Base-by-base conservation (phyloP, 2,888 invertebrate genomes). In the Acronicta leporina region DNA sequence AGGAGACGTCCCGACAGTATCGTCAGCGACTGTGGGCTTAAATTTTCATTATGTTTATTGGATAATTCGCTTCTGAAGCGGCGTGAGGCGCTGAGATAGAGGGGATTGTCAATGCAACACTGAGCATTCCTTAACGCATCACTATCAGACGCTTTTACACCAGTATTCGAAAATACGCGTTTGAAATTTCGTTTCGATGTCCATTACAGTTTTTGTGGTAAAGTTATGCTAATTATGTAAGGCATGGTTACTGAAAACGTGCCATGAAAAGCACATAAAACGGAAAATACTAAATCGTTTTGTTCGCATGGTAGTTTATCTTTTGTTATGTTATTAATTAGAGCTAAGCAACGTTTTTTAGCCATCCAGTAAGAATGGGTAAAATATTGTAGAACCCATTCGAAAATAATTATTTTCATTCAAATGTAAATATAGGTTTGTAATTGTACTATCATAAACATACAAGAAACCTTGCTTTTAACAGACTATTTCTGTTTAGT, bases 41-140 rank as follows among this genome's bases (percentile, higher is more conserved):
- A 94, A 93, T 93, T 92, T 93, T 94, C 94, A 94, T 94, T 92
- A 94, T 92, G 92, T 92, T 93, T 93, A 94, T 93, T 92, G 94
- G 92, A 94, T 93, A 92, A 93, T 93, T 90, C 92, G 87, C 87
- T 87, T 86, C 86, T 83, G 82, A 80, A 80, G 83, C 84, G 83
- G 90, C 91, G 88, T 92, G 92, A 92, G 88, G 79, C 84, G 70
- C 72, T 60, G 86, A 90, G 93, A 94, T 94, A 94, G 89, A 87
- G 85, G 75, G 90, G 92, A 92, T 93, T 91, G 87, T 90, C 85
- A 84, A 92, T 94, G 94, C 92, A 91, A 94, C 91, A 89, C 83
- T 92, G 94, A 92, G 80, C 94, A 92, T 87, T 91, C 79, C 80
- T 85, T 81, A 78, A 82, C 82, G 82, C 76, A 81, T 68, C 80